Base-by-base conservation (phyloP, 2,113 vertebrate species). In the Marmota monax region DNA sequence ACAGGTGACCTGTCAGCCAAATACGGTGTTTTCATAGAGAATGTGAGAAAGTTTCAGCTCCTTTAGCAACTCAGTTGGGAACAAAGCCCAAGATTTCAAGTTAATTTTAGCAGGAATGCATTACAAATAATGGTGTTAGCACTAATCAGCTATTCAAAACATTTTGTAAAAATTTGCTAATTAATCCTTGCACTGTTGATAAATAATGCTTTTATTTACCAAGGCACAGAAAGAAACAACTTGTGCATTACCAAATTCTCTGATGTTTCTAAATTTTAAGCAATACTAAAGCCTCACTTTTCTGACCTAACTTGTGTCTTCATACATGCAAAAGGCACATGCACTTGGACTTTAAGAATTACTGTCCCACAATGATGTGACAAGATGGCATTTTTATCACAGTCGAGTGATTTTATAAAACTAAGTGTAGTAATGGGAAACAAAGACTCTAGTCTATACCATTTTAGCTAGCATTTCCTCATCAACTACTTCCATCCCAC, bases 1-100 rank as follows among this genome's bases (percentile, higher is more conserved):
- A 61, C 97, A 98, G 79, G 90, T 98, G 92, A 98, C 70, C 95
- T 97, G 84, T 96, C 97, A 98, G 25, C 56, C 88, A 95, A 92
- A 61, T 78, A 92, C n/a, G 14, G 61, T 18, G 82, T 27, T 94
- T 97, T 97, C 72, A 34, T 39, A 89, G 84, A 12, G 2, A 96
- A 69, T 90, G 51, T 70, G 72, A 98, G 17, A 95, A 97, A 88
- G 42, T 73, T 97, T 76, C 34, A 85, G 17, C 97, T 97, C 92
- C 90, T 84, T 27, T 76, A 94, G 7, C 3, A 85, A 53, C n/a
- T 92, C 0, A 0, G 0, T 78, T 84, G 93, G 53, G 56, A 94
- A 93, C 72, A 94, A 95, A 95, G 78, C 0, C n/a, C 20, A 92
- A 56, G 32, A 77, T 94, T 96, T 92, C 72, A 87, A 87, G 77